Percentiles rank a stretch among this genome's conserved stretches.
Conservation (phyloP, 2,888 invertebrate species). For the Mythimna lalbum region DNA sequence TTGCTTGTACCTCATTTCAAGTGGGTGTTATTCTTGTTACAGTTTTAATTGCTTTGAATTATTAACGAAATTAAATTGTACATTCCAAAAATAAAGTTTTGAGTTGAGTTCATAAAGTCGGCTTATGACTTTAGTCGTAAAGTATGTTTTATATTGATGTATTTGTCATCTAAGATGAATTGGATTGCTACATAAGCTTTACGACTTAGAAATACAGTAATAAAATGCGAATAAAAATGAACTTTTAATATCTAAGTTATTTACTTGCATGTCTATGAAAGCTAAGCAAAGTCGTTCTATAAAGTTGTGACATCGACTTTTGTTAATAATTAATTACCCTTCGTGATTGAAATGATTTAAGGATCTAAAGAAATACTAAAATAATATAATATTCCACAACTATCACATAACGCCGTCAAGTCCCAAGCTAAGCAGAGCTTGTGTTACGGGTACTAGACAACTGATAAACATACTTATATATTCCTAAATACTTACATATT, state of each 20-base stretch:
- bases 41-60: conserved; percentile 82
- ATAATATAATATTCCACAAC: too few relatives aligned
- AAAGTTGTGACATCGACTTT: background rate
- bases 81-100: conserved; percentile 54
- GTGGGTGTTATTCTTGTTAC: conserved; percentile 78
- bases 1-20: conserved; percentile 69
- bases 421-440: too few relatives aligned
- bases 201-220: conserved; percentile 28
- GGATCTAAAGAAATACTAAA: background rate
- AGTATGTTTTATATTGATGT: conserved; percentile 38
- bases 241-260: background rate
- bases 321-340: background rate
- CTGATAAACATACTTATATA: too few relatives aligned
- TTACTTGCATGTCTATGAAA: conserved; percentile 20
- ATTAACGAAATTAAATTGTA: conserved; percentile 67
- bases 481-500: too few relatives aligned
- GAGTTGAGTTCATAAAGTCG: conserved; percentile 33
- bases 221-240: conserved; percentile 37
- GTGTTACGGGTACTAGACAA: too few relatives aligned
- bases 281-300: background rate
- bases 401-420: too few relatives aligned
- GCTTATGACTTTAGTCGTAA: conserved; percentile 40
- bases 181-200: conserved; percentile 27
- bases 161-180: conserved; percentile 38
- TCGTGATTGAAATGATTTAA: background rate